phyloP scores from a whole-genome alignment of 2,888 invertebrate species.

The Folsomia candida region DNA sequence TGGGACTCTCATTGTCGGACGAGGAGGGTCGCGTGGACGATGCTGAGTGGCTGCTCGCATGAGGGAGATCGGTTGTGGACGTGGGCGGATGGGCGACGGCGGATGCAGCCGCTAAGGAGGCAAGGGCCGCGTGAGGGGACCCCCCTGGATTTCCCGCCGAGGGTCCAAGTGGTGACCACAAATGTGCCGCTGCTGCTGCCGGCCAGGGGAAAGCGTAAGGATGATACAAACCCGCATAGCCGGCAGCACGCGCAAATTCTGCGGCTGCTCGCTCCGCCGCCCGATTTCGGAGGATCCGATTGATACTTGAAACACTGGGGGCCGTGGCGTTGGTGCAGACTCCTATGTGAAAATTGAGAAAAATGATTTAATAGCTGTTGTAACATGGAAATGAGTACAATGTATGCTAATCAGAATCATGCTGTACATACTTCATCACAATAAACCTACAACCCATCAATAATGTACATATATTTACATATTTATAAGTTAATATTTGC shows the following conservation, averaged over 20 bases:
- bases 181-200: conserved; percentile 54
- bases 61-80: conserved; percentile 56
- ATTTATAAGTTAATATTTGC: too few species aligned
- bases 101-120: conserved; percentile 39
- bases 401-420: too few species aligned
- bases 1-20: conserved; percentile 46
- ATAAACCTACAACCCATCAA: too few species aligned
- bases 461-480: too few species aligned
- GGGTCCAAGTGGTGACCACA: conserved; percentile 59
- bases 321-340: conserved; percentile 94
- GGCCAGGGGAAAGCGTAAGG: conserved; percentile 62
- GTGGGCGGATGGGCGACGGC: conserved; percentile 39
- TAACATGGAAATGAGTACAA: background rate
- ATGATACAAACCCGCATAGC: conserved; percentile 80
- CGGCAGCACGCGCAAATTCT: conserved; percentile 88
- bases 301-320: conserved; percentile 95
- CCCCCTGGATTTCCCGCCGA: conserved; percentile 57
- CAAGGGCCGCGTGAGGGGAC: conserved; percentile 44
- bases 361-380: conserved; percentile 20
- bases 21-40: conserved; percentile 50
- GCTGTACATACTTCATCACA: conserved; percentile 22
- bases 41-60: conserved; percentile 50
- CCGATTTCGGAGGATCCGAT: conserved; percentile 89
- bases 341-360: conserved; percentile 61
- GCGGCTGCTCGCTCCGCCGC: conserved; percentile 95